Percentiles rank a stretch among this genome's conserved stretches.
Evolutionary conservation across 2,797 vertebrate species (phyloP).

Genomic region (Sebastes paucispinis): DNA sequence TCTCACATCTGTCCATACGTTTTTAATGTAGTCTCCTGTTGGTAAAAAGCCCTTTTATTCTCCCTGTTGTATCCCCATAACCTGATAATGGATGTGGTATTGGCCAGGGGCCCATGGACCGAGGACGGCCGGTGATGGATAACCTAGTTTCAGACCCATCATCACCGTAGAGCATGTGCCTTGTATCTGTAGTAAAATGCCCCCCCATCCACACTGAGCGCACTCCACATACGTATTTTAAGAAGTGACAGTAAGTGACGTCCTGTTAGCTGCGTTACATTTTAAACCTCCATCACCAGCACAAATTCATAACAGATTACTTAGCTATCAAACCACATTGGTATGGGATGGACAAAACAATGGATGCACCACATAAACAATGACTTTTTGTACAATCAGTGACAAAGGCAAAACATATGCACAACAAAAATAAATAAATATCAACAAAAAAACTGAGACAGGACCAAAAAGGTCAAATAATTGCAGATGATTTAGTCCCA

Average conservation of each 20-base stretch:
- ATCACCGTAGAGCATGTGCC: constrained; percentile 78
- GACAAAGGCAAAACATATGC: not conserved
- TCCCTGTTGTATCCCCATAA: constrained; percentile 63
- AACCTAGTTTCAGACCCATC: constrained; percentile 78
- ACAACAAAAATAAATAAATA: not conserved
- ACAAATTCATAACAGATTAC: not conserved
- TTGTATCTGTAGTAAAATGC: constrained; percentile 53
- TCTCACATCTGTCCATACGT: constrained; percentile 66
- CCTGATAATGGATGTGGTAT: constrained; percentile 79
- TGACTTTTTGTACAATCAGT: not conserved
- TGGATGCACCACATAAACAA: not conserved
- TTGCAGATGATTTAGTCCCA: not conserved
- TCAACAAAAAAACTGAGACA: not conserved
- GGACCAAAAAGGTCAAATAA: not conserved
- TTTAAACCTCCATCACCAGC: not conserved
- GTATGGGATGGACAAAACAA: not conserved
- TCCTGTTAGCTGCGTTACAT: constrained; percentile 15
- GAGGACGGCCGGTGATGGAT: constrained; percentile 77
- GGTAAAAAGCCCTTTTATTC: constrained; percentile 66
- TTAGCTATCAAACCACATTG: not conserved
- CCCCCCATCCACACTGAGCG: constrained; percentile 23
- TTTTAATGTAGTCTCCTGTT: constrained; percentile 67
- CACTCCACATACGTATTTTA: constrained; percentile 11
- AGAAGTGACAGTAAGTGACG: constrained; percentile 25
- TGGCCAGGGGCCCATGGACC: constrained; percentile 65